Base-by-base conservation (phyloP, 2,797 vertebrate genomes). In the Gymnoscopelus microlampas region DNA sequence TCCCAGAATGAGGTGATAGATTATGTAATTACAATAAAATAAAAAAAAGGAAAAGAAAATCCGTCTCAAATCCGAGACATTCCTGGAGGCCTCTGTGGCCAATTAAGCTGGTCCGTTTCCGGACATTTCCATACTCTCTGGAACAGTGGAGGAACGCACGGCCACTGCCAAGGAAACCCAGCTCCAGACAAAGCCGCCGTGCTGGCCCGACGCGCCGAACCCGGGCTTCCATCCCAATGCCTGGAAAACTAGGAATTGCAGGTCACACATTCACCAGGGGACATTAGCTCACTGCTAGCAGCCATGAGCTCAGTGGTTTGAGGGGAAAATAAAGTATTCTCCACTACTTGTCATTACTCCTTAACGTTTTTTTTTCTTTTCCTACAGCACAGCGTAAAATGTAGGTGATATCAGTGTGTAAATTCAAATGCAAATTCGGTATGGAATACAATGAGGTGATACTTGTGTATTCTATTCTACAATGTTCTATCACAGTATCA, bases 171-270 rank as follows among this genome's bases (percentile, higher is more conserved):
- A 86, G 84, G 89, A 88, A 89, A 87, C 84, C 88, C 87, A 83
- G 74, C 79, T 85, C 66, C 77, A 73, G 80, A 88, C 73, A 50
- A 24, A 69, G 61, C 24, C 15, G 32, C 57, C 57, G 57, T 2
- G 23, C 71, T 82, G 82, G 85, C 75, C 79, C 2, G 23, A 77
- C 65, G 71, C 72, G 79, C 73, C 63, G 73, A 66, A 19, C 1
- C 78, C 66, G 80, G 87, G 85, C 81, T 4, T 60, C 49, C 66
- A 68, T 88, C 86, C 88, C 83, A 77, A 68, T 24, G 81, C 50
- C 77, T 87, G 88, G 85, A 91, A 91, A 90, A 83, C 79, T 86
- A 83, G 85, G 88, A 86, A 90, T 89, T 86, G 79, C 82, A 83
- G 81, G 74, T 83, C 70, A 84, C 44, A 71, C 76, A 72, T 84